These are phyloP conservation scores for Gymnothorax javanicus DNA, from an alignment of 2,797 vertebrate genomes.

Conservation along the genomic window DNA sequence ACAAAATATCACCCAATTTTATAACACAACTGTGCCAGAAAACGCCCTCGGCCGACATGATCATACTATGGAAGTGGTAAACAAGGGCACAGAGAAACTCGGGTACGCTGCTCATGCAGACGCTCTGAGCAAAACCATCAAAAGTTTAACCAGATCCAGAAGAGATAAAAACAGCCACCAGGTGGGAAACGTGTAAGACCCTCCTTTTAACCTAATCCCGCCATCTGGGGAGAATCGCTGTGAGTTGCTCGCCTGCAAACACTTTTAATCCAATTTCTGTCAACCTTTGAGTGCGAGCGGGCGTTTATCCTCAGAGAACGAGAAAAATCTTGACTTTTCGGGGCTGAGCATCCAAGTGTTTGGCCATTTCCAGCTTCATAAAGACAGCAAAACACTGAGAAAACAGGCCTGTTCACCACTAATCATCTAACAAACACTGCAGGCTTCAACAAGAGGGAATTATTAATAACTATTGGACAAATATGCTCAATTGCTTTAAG, in stretches of 20 bases:
- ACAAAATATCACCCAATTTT: not conserved
- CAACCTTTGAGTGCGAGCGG: constrained; percentile 51
- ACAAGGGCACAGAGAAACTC: not conserved
- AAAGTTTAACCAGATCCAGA: not conserved
- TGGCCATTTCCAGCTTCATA: constrained; percentile 53
- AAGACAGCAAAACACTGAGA: constrained; percentile 66
- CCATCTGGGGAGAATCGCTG: not conserved
- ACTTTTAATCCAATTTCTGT: constrained; percentile 61
- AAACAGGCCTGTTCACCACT: constrained; percentile 70
- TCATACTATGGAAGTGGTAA: not conserved
- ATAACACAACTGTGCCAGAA: not conserved
- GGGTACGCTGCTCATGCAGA: not conserved
- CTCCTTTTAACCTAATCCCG: not conserved
- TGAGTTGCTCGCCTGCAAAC: constrained; percentile 19
- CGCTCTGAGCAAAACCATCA: not conserved
- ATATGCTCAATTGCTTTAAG: constrained; percentile 63
- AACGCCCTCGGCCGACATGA: not conserved
- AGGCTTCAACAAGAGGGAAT: constrained; percentile 60
- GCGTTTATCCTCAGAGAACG: not conserved
- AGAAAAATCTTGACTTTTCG: not conserved
- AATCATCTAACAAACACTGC: constrained; percentile 67
- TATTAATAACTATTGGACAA: constrained; percentile 66
- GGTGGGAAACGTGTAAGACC: not conserved
- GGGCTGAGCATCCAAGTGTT: not conserved
- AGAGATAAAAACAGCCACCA: not conserved